Evolutionary conservation across 2,888 invertebrate genomes (phyloP).

Genomic region (Catocala nupta): DNA sequence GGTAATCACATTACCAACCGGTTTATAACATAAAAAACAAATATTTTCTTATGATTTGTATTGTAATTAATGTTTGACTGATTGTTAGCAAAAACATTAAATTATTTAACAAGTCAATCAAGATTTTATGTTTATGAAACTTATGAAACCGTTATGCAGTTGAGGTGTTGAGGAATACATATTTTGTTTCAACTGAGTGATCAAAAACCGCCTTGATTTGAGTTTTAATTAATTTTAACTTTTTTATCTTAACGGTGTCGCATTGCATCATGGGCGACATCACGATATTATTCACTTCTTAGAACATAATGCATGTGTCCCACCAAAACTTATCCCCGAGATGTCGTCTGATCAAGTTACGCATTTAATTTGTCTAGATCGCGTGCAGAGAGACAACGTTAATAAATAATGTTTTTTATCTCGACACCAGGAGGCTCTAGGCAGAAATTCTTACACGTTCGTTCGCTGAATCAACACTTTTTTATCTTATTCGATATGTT

Average conservation of each 20-base stretch:
- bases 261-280: constrained; percentile 52
- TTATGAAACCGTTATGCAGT: constrained; percentile 35
- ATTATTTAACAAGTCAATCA: constrained; percentile 46
- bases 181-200: constrained; percentile 37
- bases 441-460: constrained; percentile 85
- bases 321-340: constrained; percentile 67
- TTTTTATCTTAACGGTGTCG: constrained; percentile 50
- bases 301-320: constrained; percentile 63
- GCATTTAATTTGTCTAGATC: constrained; percentile 84
- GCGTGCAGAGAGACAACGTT: constrained; percentile 76
- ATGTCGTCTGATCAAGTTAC: constrained; percentile 79
- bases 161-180: constrained; percentile 22
- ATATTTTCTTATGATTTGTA: constrained; percentile 36
- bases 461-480: constrained; percentile 75
- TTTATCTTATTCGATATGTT: constrained; percentile 62
- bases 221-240: constrained; percentile 53
- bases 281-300: constrained; percentile 58
- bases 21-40: constrained; percentile 32
- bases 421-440: constrained; percentile 74
- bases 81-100: constrained; percentile 42
- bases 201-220: constrained; percentile 33
- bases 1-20: constrained; percentile 41
- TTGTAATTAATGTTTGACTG: constrained; percentile 37
- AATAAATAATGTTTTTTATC: constrained; percentile 85
- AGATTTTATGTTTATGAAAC: constrained; percentile 31